A percentile compares a stretch with the other conserved stretches of the same genome.
Conservation (phyloP, 2,797 vertebrate species). For the Hemitrygon akajei region DNA sequence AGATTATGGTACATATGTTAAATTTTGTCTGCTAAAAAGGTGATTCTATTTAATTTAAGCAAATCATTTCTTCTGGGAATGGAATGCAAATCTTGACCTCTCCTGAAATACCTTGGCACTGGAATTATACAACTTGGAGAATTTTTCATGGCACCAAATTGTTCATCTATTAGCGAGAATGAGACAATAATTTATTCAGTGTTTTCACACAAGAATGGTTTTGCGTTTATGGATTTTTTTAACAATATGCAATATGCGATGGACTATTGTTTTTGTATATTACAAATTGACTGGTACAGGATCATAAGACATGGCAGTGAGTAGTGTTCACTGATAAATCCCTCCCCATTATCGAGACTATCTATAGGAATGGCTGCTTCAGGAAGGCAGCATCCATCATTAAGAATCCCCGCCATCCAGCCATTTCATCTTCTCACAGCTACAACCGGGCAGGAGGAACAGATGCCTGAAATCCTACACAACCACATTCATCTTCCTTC, state of each 20-base stretch:
- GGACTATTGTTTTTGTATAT: not conserved
- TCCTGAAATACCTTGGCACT: constrained; percentile 20
- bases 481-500: too few species aligned
- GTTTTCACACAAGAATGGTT: constrained; percentile 15
- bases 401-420: too few species aligned
- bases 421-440: too few species aligned
- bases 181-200: not conserved
- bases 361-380: too few species aligned
- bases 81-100: constrained; percentile 24
- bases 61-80: constrained; percentile 29
- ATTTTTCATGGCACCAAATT: constrained; percentile 30
- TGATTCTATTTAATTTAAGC: constrained; percentile 31
- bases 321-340: too few species aligned
- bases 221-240: not conserved
- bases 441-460: too few species aligned
- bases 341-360: too few species aligned
- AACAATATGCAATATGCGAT: not conserved
- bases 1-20: constrained; percentile 3
- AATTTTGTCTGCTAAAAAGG: not conserved
- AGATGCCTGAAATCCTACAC: too few species aligned
- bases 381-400: too few species aligned
- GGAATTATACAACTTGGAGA: constrained; percentile 18
- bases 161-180: constrained; percentile 27
- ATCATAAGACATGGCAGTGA: too few species aligned
- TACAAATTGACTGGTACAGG: not conserved